Percentiles rank a stretch among this genome's conserved stretches.
Evolutionary conservation across 2,113 vertebrate genomes (phyloP).

Genomic region (Strix uralensis): DNA sequence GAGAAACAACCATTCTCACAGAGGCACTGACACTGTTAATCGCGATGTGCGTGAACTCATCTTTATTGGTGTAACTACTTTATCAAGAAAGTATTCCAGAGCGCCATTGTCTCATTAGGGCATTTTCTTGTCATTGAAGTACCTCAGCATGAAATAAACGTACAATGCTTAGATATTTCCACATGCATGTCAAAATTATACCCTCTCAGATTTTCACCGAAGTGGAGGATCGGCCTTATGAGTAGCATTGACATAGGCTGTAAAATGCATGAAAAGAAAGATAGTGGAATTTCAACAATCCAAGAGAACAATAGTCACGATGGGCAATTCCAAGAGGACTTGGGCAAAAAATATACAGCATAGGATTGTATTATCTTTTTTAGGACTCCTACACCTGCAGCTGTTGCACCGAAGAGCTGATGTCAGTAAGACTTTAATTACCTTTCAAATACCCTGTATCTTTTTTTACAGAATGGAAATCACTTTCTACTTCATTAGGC

Average conservation of each 20-base stretch:
- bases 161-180: background rate
- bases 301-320: background rate
- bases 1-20: background rate
- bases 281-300: background rate
- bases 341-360: background rate
- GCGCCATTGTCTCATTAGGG: background rate
- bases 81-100: background rate
- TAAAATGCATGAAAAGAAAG: background rate
- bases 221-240: background rate
- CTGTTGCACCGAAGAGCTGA: background rate
- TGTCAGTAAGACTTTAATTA: constrained; percentile 7
- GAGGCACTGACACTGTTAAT: background rate
- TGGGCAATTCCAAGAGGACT: background rate
- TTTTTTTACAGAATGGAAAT: background rate
- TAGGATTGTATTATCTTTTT: background rate
- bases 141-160: background rate
- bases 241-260: background rate
- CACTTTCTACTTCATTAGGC: background rate
- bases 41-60: background rate
- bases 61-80: background rate
- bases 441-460: background rate
- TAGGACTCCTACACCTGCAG: background rate
- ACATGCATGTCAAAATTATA: background rate
- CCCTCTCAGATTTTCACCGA: background rate
- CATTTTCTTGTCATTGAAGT: background rate